Conservation (phyloP, 2,113 vertebrate species). For the Leptosomus discolor region DNA sequence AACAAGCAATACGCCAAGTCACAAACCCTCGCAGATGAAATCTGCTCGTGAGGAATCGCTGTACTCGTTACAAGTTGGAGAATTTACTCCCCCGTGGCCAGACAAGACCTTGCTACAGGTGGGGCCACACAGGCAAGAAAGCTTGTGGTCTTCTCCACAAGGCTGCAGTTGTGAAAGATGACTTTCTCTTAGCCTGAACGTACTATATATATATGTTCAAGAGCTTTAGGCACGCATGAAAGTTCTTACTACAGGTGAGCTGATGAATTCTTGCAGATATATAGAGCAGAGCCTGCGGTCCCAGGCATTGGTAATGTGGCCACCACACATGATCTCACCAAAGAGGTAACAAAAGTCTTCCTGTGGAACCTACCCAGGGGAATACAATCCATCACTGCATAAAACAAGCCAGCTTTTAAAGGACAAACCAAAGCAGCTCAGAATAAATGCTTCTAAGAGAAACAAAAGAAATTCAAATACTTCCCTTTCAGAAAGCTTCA, state of each 20-base stretch:
- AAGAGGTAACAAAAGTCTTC: constrained; percentile 83
- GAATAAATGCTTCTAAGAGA: not conserved
- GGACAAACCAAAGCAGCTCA: not conserved
- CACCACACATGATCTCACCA: constrained; percentile 82
- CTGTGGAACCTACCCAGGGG: constrained; percentile 71
- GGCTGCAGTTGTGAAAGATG: not conserved
- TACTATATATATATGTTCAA: not conserved
- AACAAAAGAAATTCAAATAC: not conserved
- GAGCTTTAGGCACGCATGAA: not conserved
- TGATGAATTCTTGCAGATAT: constrained; percentile 81
- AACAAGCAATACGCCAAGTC: not conserved
- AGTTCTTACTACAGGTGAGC: constrained; percentile 75
- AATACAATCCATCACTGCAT: not conserved
- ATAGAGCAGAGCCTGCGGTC: constrained; percentile 76
- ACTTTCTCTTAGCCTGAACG: not conserved
- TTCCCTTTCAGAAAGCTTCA: not conserved
- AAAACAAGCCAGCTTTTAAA: not conserved
- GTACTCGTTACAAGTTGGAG: not conserved
- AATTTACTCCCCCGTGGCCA: not conserved
- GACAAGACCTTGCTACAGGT: not conserved
- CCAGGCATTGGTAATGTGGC: constrained; percentile 81
- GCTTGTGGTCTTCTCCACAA: not conserved
- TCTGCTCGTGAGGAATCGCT: not conserved
- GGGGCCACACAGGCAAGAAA: accelerated
- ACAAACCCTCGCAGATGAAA: not conserved